Evolutionary conservation across 2,888 invertebrate species (phyloP).

Genomic region (Atherix ibis): DNA sequence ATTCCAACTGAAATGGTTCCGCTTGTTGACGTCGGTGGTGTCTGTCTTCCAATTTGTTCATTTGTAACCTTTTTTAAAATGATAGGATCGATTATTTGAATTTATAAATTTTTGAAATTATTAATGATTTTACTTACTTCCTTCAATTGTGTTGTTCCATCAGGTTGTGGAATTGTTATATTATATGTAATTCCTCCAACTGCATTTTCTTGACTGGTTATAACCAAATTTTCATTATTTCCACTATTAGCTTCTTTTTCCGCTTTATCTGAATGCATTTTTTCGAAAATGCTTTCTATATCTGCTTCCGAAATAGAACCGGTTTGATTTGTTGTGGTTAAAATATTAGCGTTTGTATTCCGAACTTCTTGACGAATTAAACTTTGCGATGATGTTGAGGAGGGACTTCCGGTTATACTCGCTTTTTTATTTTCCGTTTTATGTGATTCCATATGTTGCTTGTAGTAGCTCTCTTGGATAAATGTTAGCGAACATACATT

Average conservation of each 20-base stretch:
- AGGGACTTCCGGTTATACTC: slow-evolving; percentile 7
- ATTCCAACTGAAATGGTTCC: slow-evolving; percentile 26
- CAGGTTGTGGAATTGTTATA: slow-evolving; percentile 31
- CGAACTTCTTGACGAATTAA: slow-evolving; percentile 16
- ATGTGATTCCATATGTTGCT: slow-evolving; percentile 34
- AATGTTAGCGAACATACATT: slow-evolving; percentile 33
- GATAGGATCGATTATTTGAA: too few species aligned
- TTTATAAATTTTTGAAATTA: too few species aligned
- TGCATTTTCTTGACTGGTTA: slow-evolving; percentile 31
- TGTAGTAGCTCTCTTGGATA: slow-evolving; percentile 32
- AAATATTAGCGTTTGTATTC: slow-evolving; percentile 15
- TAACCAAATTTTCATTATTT: slow-evolving; percentile 26
- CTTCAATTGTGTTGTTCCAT: slow-evolving; percentile 15
- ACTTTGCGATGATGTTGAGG: slow-evolving; percentile 10
- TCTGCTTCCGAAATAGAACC: slow-evolving; percentile 25
- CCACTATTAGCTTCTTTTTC: slow-evolving; percentile 18
- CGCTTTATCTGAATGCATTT: slow-evolving; percentile 32
- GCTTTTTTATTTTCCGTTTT: slow-evolving; percentile 22
- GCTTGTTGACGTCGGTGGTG: slow-evolving; percentile 2
- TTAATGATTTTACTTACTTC: slow-evolving; percentile 12
- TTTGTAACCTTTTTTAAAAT: too few species aligned
- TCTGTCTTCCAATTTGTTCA: too few species aligned
- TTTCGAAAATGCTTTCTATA: slow-evolving; percentile 34
- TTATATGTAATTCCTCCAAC: slow-evolving; percentile 32
- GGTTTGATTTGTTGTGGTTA: slow-evolving; percentile 8